Percentiles rank a stretch among this genome's conserved stretches.
Evolutionary conservation across 2,113 vertebrate species (phyloP).

Genomic region (Anarrhichthys ocellatus): DNA sequence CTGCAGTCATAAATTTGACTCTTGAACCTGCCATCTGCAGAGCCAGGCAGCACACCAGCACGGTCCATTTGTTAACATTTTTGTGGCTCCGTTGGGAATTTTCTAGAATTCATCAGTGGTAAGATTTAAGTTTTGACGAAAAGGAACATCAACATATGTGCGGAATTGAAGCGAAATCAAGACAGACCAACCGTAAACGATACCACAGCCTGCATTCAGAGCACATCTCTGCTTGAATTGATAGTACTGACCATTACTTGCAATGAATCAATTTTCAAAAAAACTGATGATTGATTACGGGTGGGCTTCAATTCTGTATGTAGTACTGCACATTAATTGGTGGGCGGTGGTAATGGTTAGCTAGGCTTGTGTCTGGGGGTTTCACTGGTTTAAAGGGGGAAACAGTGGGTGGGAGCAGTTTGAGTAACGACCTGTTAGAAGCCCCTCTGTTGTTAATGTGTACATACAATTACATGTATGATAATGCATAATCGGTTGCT

Average conservation of each 20-base stretch:
- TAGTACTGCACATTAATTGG: background rate
- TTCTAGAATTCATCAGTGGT: background rate
- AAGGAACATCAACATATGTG: background rate
- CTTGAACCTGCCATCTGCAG: slow-evolving; percentile 20
- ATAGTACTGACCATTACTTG: background rate
- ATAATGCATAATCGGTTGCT: background rate
- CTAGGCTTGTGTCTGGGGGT: background rate
- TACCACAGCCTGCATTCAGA: background rate
- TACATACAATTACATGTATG: background rate
- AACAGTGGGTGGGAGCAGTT: background rate
- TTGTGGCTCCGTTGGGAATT: background rate
- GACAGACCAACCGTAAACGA: background rate
- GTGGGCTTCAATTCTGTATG: background rate
- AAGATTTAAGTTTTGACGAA: background rate
- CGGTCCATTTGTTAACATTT: slow-evolving; percentile 17
- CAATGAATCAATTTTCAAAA: background rate
- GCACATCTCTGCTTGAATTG: background rate
- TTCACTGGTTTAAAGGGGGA: background rate
- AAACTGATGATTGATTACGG: background rate
- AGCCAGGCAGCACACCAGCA: slow-evolving; percentile 20
- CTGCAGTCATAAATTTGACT: slow-evolving; percentile 46
- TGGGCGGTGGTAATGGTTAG: background rate
- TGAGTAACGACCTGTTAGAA: background rate
- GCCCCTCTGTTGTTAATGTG: background rate
- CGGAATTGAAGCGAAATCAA: background rate